These are phyloP conservation scores for Steinernema hermaphroditum DNA, from an alignment of 2,888 invertebrate species.

Conservation along the genomic window DNA sequence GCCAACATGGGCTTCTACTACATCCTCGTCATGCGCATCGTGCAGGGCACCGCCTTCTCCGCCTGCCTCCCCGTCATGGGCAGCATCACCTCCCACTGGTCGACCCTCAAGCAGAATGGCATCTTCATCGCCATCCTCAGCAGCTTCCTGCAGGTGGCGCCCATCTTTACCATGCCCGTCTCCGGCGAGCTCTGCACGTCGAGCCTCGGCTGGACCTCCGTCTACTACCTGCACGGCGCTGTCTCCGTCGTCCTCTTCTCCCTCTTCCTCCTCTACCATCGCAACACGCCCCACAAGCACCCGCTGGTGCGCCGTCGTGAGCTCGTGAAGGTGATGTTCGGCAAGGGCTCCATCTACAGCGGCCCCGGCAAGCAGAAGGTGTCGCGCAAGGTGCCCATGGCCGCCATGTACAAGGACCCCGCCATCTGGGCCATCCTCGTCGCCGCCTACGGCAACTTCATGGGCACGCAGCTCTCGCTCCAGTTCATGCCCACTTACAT, in stretches of 20 bases:
- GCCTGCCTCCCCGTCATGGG: conserved; percentile 54
- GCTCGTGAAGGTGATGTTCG: conserved; percentile 47
- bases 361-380: conserved; percentile 46
- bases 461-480: conserved; percentile 59
- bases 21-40: conserved; percentile 42
- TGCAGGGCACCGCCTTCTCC: conserved; percentile 48
- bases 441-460: conserved; percentile 63
- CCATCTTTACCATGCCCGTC: conserved; percentile 51
- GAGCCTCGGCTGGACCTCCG: conserved; percentile 58
- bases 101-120: conserved; percentile 52
- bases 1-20: conserved; percentile 43
- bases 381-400: conserved; percentile 54
- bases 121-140: conserved; percentile 55
- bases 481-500: conserved; percentile 55
- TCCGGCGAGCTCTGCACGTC: conserved; percentile 56
- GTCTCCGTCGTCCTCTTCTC: conserved; percentile 53
- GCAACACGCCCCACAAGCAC: conserved; percentile 47
- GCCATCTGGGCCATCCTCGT: conserved; percentile 64
- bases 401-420: conserved; percentile 55
- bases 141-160: conserved; percentile 49
- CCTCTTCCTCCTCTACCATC: conserved; percentile 49
- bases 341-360: conserved; percentile 48
- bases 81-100: conserved; percentile 52
- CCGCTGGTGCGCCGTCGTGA: conserved; percentile 45
- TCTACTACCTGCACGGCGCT: conserved; percentile 57